Conservation (phyloP, 2,113 vertebrate species). For the Xiphophorus couchianus region DNA sequence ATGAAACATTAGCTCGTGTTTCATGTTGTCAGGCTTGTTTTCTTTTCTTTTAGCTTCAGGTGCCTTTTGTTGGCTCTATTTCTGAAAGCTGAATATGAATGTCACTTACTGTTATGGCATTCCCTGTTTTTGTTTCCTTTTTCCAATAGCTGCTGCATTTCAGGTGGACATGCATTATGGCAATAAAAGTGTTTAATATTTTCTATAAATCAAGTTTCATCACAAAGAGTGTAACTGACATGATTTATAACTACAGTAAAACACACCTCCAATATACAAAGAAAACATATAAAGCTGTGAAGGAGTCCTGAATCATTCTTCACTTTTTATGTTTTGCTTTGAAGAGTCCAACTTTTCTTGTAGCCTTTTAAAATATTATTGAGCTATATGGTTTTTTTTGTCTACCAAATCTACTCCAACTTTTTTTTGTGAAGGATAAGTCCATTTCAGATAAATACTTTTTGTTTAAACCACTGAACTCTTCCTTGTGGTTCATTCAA, state of each 20-base stretch:
- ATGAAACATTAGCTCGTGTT: slow-evolving; percentile 43
- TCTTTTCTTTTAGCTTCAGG: slow-evolving; percentile 57
- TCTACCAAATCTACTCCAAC: neutral
- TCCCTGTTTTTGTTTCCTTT: neutral
- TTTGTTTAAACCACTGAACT: neutral
- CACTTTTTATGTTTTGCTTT: neutral
- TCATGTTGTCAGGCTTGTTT: slow-evolving; percentile 44
- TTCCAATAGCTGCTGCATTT: neutral
- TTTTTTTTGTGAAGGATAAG: neutral
- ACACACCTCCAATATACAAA: neutral
- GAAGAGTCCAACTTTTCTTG: neutral
- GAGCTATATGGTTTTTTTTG: neutral
- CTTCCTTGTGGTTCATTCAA: neutral
- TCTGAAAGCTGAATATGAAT: slow-evolving; percentile 2
- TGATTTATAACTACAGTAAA: neutral
- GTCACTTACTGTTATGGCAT: neutral
- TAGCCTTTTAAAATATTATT: neutral
- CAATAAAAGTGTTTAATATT: slow-evolving; percentile 7
- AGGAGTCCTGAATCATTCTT: no score
- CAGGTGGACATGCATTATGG: neutral
- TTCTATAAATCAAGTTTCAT: neutral
- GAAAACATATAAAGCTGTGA: neutral
- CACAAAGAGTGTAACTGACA: neutral
- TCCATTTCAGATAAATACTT: neutral
- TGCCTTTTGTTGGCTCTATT: slow-evolving; percentile 28